Evolutionary conservation across 2,113 vertebrate genomes (phyloP), one percentile per base, ranked within the genome.

Genomic region (Dascyllus trimaculatus): DNA sequence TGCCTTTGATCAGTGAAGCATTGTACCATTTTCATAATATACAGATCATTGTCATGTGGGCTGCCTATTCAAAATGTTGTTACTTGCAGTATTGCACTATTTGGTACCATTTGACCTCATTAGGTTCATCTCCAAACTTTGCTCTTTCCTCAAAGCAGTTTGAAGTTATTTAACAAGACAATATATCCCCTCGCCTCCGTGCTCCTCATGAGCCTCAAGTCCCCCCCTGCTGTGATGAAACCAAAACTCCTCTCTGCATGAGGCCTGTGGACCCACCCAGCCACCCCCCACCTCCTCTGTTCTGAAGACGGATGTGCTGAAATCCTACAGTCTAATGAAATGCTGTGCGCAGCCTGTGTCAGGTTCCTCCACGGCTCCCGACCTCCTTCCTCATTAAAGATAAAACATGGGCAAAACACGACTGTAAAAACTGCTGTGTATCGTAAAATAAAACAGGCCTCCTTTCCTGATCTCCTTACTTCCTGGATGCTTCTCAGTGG

Each of bases 151-250:
- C 32, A 35, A 35, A 49, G 48, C 48, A n/a, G 1, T 49, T 46
- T 9, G 1, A n/a, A 8, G 5, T n/a, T 8, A 2, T n/a, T 49
- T 49, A 49, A 49, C 48, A 46, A 48, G 48, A 56, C 25, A 26
- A 52, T 56, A 26, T 9, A 38, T 10, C 49, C 45, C 25, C 51
- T 67, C 66, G 1, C 51, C 56, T 59, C 4, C 40, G 14, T 53
- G 13, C 63, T 26, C 22, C 26, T 62, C 32, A 21, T 9, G 54
- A 52, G 59, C 15, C 73, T 38, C 0, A 6, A 22, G 25, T 43
- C 29, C 62, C 46, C 38, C 65, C 54, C 51, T 19, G 46, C 62
- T 43, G 48, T 3, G 53, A 57, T 70, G 65, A 82, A 88, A 77
- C 49, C 1, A 26, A 80, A 49, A 65, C 45, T 40, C 18, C 17